These are phyloP conservation scores for Cydia pomonella DNA, from an alignment of 1,140 invertebrate genomes.

Conservation along the genomic window DNA sequence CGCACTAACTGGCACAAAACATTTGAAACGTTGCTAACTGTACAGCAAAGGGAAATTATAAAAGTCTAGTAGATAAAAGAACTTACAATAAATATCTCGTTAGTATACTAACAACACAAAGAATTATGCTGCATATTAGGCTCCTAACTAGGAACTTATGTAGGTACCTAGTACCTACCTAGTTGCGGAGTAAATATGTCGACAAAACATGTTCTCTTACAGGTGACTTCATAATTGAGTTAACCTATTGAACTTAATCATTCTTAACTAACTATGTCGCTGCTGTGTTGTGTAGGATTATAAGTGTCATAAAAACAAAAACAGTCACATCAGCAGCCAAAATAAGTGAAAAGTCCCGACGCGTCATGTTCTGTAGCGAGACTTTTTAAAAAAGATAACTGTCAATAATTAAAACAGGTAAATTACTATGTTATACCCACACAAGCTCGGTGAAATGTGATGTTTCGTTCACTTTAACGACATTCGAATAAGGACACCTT, in stretches of 20 bases:
- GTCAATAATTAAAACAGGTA: background rate
- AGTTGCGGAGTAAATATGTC: background rate
- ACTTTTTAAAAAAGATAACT: background rate
- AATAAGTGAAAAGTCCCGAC: too few species aligned
- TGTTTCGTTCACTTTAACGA: slow-evolving; percentile 12
- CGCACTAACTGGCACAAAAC: background rate
- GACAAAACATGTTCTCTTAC: too few species aligned
- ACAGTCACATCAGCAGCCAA: background rate
- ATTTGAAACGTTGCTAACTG: too few species aligned
- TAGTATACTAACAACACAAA: background rate
- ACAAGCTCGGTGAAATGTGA: slow-evolving; percentile 9
- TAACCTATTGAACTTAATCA: too few species aligned
- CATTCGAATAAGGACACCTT: background rate
- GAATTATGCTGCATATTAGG: background rate
- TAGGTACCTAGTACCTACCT: too few species aligned
- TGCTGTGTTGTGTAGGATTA: background rate
- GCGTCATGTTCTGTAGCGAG: background rate
- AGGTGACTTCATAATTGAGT: too few species aligned
- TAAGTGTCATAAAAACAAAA: background rate
- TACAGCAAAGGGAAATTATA: too few species aligned
- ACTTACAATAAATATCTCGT: too few species aligned
- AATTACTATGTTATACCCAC: background rate
- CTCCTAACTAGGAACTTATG: too few species aligned
- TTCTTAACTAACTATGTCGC: background rate
- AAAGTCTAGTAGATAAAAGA: too few species aligned